Evolutionary conservation across 2,113 vertebrate genomes (phyloP).

Genomic region (Plecotus auritus): DNA sequence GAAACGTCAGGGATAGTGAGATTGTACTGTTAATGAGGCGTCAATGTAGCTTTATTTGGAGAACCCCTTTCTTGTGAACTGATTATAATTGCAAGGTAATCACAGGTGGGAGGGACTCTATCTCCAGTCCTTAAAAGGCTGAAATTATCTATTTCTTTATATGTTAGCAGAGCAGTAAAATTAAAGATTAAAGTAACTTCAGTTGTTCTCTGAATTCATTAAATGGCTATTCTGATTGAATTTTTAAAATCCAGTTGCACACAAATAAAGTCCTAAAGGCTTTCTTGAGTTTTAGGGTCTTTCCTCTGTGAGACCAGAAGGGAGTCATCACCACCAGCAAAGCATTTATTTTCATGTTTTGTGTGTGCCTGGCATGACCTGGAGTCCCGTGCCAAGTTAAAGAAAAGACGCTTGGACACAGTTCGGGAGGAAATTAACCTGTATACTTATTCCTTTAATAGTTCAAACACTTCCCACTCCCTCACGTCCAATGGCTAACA

Average conservation of each 20-base stretch:
- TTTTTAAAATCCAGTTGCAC: background rate
- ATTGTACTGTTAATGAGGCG: background rate
- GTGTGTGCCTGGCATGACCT: background rate
- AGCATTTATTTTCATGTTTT: background rate
- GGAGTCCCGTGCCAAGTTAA: background rate
- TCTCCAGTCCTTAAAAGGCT: background rate
- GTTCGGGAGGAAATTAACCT: background rate
- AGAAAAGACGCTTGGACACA: background rate
- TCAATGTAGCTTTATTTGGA: background rate
- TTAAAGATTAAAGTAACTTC: background rate
- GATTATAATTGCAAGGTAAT: background rate
- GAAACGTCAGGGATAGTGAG: background rate
- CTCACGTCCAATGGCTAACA: background rate
- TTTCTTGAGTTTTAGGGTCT: background rate
- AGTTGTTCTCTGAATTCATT: background rate
- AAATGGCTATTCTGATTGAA: background rate
- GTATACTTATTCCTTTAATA: background rate
- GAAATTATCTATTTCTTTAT: slow-evolving; percentile 2
- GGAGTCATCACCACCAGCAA: background rate
- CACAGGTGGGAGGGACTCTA: background rate
- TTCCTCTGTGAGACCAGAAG: background rate
- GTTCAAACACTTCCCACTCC: background rate
- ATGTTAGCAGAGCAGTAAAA: background rate
- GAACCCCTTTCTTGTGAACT: background rate
- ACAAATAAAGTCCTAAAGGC: background rate